Evolutionary conservation across 2,113 vertebrate genomes (phyloP).

Genomic region (Ageneiosus marmoratus): DNA sequence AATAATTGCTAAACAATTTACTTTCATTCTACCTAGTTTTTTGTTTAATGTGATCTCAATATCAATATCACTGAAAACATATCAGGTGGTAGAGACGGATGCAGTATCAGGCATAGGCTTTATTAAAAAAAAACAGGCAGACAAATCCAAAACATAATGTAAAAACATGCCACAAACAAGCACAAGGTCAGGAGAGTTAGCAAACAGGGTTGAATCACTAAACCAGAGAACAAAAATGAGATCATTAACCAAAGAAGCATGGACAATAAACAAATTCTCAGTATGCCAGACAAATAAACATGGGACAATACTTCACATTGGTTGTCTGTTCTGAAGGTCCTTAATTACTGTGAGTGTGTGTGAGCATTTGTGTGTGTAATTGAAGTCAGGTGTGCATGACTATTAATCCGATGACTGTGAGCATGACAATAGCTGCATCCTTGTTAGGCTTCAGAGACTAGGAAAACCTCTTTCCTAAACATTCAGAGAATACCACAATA

Average conservation of each 20-base stretch:
- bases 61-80: background rate
- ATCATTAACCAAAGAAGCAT: background rate
- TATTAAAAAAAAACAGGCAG: background rate
- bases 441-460: background rate
- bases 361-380: too few relatives aligned
- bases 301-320: background rate
- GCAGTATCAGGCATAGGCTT: background rate
- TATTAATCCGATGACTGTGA: too few relatives aligned
- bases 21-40: too few relatives aligned
- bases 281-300: background rate
- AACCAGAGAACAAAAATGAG: background rate
- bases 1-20: too few relatives aligned
- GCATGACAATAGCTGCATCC: too few relatives aligned
- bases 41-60: background rate
- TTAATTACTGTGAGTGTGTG: background rate
- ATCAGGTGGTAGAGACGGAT: background rate
- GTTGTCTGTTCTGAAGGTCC: too few relatives aligned
- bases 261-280: background rate
- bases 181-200: background rate
- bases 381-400: too few relatives aligned
- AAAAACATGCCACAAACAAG: background rate
- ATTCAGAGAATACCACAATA: too few relatives aligned
- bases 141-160: background rate
- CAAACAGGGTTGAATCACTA: background rate
- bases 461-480: too few relatives aligned